phyloP scores from a whole-genome alignment of 2,113 vertebrate genomes.

The Orientallactaga bullata region DNA sequence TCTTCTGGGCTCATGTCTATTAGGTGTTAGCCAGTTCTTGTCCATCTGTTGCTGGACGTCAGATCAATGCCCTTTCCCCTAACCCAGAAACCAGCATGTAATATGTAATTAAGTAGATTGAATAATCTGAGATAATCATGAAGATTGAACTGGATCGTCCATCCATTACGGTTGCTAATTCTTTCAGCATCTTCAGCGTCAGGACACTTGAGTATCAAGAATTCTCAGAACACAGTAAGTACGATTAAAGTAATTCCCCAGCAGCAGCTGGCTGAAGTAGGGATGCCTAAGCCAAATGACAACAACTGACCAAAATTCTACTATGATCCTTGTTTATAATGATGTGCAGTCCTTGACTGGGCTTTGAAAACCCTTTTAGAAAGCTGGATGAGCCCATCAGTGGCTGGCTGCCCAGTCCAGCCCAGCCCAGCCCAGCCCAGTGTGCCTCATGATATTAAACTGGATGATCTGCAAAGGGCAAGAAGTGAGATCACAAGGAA shows the following conservation, averaged over 20 bases:
- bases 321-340: background rate
- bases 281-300: background rate
- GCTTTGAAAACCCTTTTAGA: background rate
- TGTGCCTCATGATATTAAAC: background rate
- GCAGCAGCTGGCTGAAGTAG: background rate
- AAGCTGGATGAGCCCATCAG: background rate
- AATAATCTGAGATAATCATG: too few relatives aligned
- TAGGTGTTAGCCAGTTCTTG: background rate
- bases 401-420: background rate
- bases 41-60: background rate
- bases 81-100: background rate
- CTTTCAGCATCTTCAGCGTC: background rate
- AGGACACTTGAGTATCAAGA: background rate
- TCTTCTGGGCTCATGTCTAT: background rate
- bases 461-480: background rate
- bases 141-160: background rate
- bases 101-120: background rate
- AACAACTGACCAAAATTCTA: background rate
- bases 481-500: background rate
- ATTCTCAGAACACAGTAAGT: background rate
- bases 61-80: background rate
- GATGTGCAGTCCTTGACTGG: background rate
- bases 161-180: background rate
- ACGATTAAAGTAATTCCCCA: background rate
- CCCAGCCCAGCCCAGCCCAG: too few relatives aligned